Base-by-base conservation (phyloP, 2,888 invertebrate genomes). In the Patella ulyssiponensis region DNA sequence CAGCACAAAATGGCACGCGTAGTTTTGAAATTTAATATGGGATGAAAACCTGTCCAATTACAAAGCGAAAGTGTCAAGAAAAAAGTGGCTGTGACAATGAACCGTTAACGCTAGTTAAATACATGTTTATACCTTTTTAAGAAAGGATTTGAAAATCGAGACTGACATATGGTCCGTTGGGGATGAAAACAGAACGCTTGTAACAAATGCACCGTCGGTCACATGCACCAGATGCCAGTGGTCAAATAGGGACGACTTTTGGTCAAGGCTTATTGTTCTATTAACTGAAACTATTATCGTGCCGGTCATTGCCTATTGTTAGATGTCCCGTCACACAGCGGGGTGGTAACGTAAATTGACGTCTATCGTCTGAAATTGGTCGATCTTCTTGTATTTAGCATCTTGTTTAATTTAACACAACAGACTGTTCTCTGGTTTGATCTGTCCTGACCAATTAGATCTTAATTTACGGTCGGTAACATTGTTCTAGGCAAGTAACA, bases 91-190 rank as follows among this genome's bases (percentile, higher is more conserved):
- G 4, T 64, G 64, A 64, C 23, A 58, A 64, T 64, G 64, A 23
- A 64, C 20, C 23, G 64, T 64, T 64, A 64, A 20, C 64, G 9
- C 64, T 14, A 20, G 33, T 33, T 44, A 23, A 64, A 64, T 64
- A 14, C 20, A 64, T 23, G 64, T 64, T 23, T 64, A 23, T 23
- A 11, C 20, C 44, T 64, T 56, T 64, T 64, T 64, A 64, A 23
- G 20, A 20, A 23, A 20, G 14, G 15, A 12, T 64, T 64, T 64
- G 7, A 20, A 23, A 64, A 64, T 20, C 15, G 9, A 64, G 20
- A 23, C 64, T 64, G 64, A 64, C 64, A 64, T 64, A 64, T 64
- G 64, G 64, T 64, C 64, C 64, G 12, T 23, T 64, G 20, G 64
- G 20, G 20, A 44, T 64, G 64, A 20, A 20, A 64, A 64, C 23